These are phyloP conservation scores for Paramormyrops kingsleyae DNA, from an alignment of 2,113 vertebrate genomes.

Conservation along the genomic window DNA sequence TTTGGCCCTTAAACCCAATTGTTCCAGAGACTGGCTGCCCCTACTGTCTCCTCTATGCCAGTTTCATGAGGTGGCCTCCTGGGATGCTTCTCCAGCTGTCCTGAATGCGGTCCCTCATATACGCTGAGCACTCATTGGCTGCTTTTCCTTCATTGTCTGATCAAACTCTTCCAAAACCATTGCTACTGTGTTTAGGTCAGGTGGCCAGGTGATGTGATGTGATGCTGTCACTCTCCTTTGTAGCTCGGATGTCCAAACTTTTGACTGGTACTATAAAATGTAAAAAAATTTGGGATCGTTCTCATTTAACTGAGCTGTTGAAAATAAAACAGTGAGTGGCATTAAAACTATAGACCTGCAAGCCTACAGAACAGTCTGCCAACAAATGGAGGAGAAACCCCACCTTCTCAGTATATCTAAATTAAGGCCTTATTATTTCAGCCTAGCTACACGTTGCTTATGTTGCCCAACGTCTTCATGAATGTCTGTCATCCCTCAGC, in stretches of 20 bases:
- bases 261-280: background rate
- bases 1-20: too few relatives aligned
- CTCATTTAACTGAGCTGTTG: background rate
- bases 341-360: background rate
- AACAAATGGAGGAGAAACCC: background rate
- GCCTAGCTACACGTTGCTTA: background rate
- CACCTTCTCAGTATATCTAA: background rate
- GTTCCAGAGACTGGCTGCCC: too few relatives aligned
- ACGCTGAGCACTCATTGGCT: background rate
- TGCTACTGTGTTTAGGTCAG: background rate
- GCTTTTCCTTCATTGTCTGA: background rate
- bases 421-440: background rate
- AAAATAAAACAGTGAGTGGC: background rate
- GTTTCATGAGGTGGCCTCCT: background rate
- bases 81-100: background rate
- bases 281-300: background rate
- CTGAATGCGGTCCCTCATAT: background rate
- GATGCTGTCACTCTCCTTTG: background rate
- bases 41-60: too few relatives aligned
- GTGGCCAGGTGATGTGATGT: background rate
- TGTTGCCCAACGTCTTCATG: background rate
- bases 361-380: background rate
- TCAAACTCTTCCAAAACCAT: background rate
- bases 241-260: background rate
- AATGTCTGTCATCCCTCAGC: background rate